phyloP scores from a whole-genome alignment of 2,797 vertebrate species.

The Sebastes taczanowskii region DNA sequence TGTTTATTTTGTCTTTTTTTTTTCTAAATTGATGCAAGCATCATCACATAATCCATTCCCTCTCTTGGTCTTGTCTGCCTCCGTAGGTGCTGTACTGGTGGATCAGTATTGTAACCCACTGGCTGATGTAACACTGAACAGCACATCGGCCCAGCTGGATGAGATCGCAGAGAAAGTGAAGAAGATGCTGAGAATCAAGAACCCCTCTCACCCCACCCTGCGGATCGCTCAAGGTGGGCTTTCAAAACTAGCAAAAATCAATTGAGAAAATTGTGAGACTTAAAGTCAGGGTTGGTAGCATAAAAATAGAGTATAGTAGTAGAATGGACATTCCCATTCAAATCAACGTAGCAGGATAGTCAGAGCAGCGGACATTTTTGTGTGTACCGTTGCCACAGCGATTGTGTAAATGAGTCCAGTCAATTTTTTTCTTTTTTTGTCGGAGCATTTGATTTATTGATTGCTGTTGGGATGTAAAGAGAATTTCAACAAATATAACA shows the following conservation, averaged over 20 bases:
- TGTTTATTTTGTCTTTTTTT: background rate
- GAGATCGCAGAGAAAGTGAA: conserved; percentile 91
- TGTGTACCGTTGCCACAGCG: no score
- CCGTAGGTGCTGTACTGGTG: conserved; percentile 91
- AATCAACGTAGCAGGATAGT: no score
- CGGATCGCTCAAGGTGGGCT: conserved; percentile 86
- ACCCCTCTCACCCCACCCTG: conserved; percentile 91
- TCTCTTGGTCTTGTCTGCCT: background rate
- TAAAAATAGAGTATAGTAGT: no score
- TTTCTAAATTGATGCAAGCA: background rate
- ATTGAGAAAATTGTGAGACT: background rate
- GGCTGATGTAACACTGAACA: conserved; percentile 87
- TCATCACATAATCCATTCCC: fast-evolving
- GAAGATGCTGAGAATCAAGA: conserved; percentile 88
- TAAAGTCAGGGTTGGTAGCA: fast-evolving
- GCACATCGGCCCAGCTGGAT: conserved; percentile 88
- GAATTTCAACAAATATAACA: no score
- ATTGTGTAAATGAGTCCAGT: no score
- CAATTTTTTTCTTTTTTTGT: no score
- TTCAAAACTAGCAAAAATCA: no score
- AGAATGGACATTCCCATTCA: no score
- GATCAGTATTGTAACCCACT: conserved; percentile 98
- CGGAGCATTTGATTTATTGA: no score
- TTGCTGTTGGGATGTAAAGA: fast-evolving
- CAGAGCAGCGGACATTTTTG: no score